A percentile compares a stretch with the other conserved stretches of the same genome.
These are phyloP conservation scores for Calliphora vicina DNA, from an alignment of 1,140 invertebrate species.

Conservation along the genomic window DNA sequence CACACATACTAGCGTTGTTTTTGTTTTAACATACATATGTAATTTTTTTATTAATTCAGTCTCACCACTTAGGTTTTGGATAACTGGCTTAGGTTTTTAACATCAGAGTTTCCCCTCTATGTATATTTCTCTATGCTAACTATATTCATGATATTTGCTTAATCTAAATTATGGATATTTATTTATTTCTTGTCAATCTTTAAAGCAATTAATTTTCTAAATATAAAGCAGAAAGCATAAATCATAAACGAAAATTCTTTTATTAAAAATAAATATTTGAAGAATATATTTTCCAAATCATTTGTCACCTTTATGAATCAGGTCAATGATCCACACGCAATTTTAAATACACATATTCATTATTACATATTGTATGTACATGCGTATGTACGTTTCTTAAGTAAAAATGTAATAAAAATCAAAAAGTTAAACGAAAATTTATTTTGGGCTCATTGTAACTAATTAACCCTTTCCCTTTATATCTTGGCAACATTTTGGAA, in stretches of 20 bases:
- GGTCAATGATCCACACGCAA: constrained; percentile 8
- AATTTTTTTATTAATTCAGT: too few relatives aligned
- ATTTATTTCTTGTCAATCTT: background rate
- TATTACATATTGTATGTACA: background rate
- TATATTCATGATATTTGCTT: too few relatives aligned
- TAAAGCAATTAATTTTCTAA: background rate
- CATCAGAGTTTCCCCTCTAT: too few relatives aligned
- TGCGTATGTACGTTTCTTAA: background rate
- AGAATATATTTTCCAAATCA: background rate
- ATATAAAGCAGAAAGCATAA: background rate
- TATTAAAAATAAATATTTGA: background rate
- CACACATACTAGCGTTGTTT: too few relatives aligned
- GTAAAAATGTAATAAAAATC: background rate
- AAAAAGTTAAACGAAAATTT: background rate
- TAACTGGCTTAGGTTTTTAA: too few relatives aligned
- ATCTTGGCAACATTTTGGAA: background rate
- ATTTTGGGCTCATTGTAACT: background rate
- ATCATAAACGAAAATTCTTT: background rate
- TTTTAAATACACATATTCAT: background rate
- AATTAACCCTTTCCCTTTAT: background rate
- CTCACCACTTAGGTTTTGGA: too few relatives aligned
- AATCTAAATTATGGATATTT: too few relatives aligned
- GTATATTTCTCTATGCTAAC: too few relatives aligned
- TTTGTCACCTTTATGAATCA: background rate
- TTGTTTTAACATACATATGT: too few relatives aligned